A percentile compares a stretch with the other conserved stretches of the same genome.
phyloP scores from a whole-genome alignment of 2,113 vertebrate genomes.

The Gobiocypris rarus region DNA sequence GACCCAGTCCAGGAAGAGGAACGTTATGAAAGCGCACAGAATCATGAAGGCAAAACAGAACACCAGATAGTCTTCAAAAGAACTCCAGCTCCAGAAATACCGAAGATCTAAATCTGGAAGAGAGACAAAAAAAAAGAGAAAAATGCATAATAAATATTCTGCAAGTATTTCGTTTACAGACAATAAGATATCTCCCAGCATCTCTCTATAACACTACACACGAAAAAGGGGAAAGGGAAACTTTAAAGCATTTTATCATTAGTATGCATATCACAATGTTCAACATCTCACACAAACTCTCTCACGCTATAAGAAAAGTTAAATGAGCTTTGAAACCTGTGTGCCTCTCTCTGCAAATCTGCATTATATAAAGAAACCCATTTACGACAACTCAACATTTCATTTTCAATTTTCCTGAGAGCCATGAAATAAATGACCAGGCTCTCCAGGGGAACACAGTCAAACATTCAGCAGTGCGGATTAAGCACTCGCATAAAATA shows the following conservation, averaged over 20 bases:
- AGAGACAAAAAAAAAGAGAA: neutral
- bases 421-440: slow-evolving; percentile 25
- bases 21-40: slow-evolving; percentile 73
- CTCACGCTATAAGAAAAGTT: neutral
- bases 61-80: slow-evolving; percentile 80
- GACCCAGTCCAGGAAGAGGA: slow-evolving; percentile 74
- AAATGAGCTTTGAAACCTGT: slow-evolving; percentile 36
- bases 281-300: neutral
- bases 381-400: slow-evolving; percentile 42
- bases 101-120: slow-evolving; percentile 72
- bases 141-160: neutral
- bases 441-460: neutral
- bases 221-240: neutral
- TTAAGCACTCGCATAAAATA: neutral
- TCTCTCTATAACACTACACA: neutral
- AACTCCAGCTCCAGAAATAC: slow-evolving; percentile 82
- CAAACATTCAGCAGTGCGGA: neutral
- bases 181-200: neutral
- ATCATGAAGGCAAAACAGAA: slow-evolving; percentile 78
- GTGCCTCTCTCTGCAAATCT: slow-evolving; percentile 10
- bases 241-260: neutral
- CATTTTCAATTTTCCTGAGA: slow-evolving; percentile 33
- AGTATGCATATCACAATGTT: slow-evolving; percentile 8
- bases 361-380: neutral
- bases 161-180: neutral